Percentiles rank a stretch among this genome's conserved stretches.
These are phyloP conservation scores for Mycteria americana DNA, from an alignment of 2,797 vertebrate genomes.

Conservation along the genomic window DNA sequence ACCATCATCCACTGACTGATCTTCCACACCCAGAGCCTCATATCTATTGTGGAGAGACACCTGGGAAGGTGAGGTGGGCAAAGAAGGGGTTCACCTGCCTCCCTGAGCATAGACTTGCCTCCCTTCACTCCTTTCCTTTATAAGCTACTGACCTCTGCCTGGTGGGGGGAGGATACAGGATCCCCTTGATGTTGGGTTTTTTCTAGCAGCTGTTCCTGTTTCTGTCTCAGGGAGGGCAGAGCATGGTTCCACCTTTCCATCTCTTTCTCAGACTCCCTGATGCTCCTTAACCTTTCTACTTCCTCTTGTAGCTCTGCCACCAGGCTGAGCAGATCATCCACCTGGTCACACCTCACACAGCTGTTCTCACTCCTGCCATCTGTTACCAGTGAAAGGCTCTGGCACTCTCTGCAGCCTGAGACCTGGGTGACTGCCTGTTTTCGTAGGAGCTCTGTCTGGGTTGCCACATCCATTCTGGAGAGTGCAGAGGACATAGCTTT, in stretches of 20 bases:
- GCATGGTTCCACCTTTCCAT: too few species aligned
- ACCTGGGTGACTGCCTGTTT: not conserved
- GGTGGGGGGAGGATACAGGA: not conserved
- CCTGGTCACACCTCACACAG: too few species aligned
- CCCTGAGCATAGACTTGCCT: not conserved
- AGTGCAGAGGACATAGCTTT: not conserved
- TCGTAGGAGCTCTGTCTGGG: not conserved
- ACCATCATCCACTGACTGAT: not conserved
- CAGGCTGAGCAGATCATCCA: too few species aligned
- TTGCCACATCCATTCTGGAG: not conserved
- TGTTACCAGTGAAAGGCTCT: not conserved
- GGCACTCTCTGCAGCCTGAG: not conserved
- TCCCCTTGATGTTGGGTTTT: not conserved
- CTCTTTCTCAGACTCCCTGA: too few species aligned
- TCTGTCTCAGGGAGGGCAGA: too few species aligned
- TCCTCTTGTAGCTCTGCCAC: too few species aligned
- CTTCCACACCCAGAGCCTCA: not conserved
- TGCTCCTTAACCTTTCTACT: too few species aligned
- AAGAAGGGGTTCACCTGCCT: not conserved
- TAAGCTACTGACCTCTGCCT: not conserved
- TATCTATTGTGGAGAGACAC: not conserved
- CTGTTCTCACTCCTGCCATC: not conserved
- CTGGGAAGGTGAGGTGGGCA: not conserved
- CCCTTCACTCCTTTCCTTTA: not conserved
- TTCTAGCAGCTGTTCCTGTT: not conserved